Percentiles rank a stretch among this genome's conserved stretches.
Conservation (phyloP, 2,797 vertebrate genomes). For the Fratercula arctica region DNA sequence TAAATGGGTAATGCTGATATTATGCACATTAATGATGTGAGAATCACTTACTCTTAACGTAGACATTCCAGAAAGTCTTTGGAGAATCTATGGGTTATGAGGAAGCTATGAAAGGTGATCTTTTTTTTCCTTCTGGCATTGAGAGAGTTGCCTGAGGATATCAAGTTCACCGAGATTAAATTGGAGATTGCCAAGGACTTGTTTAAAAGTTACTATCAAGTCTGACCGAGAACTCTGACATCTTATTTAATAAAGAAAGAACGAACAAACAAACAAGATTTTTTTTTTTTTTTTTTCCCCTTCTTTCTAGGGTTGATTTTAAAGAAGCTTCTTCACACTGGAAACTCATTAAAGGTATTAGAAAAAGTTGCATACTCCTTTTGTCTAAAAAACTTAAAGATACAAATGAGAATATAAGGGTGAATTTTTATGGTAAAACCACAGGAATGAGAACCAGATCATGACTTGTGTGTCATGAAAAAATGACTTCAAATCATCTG, state of each 20-base stretch:
- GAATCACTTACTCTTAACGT: neutral
- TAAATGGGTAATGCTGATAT: neutral
- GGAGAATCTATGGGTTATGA: neutral
- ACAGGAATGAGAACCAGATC: neutral
- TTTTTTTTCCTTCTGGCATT: constrained; percentile 73
- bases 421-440: neutral
- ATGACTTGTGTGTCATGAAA: neutral
- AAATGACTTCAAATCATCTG: neutral
- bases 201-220: constrained; percentile 73
- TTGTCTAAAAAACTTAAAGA: neutral
- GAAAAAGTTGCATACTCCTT: neutral
- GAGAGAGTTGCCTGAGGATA: constrained; percentile 76
- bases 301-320: constrained; percentile 89
- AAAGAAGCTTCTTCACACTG: constrained; percentile 97
- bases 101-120: constrained; percentile 72
- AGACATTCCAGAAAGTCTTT: neutral
- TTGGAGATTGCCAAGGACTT: constrained; percentile 85
- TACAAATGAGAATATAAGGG: neutral
- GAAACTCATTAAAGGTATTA: constrained; percentile 97
- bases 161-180: constrained; percentile 82
- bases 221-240: constrained; percentile 86
- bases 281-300: neutral
- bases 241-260: constrained; percentile 19
- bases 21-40: neutral
- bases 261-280: neutral